phyloP scores from a whole-genome alignment of 2,797 vertebrate species.

The Manis crassicaudata region DNA sequence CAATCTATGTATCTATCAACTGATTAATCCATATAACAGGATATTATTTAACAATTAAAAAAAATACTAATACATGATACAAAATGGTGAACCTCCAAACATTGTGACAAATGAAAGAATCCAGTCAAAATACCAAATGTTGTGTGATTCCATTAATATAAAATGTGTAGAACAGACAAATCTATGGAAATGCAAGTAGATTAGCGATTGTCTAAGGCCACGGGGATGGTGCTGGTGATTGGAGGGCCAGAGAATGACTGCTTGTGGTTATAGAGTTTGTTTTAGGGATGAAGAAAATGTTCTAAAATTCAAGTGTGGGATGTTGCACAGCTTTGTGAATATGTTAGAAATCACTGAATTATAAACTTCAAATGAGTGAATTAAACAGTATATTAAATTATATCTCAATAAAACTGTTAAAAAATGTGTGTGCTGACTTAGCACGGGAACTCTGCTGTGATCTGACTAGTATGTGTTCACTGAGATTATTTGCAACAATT shows the following conservation, averaged over 20 bases:
- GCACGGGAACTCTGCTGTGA: not conserved
- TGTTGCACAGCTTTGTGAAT: not conserved
- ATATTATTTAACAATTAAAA: conserved; percentile 9
- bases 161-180: not conserved
- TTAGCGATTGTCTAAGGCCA: not conserved
- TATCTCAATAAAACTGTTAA: not conserved
- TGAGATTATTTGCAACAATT: not conserved
- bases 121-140: not conserved
- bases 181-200: not conserved
- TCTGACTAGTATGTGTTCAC: not conserved
- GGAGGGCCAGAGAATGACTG: not conserved
- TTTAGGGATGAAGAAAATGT: not conserved
- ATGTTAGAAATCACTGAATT: not conserved
- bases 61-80: not conserved
- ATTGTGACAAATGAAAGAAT: not conserved
- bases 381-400: not conserved
- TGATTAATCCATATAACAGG: not conserved
- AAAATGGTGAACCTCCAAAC: not conserved
- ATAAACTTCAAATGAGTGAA: not conserved
- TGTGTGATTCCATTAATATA: not conserved
- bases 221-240: not conserved
- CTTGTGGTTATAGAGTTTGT: not conserved
- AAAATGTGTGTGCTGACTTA: not conserved
- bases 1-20: not conserved
- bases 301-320: not conserved